Conservation (phyloP, 1,140 invertebrate genomes). For the Pinna nobilis region DNA sequence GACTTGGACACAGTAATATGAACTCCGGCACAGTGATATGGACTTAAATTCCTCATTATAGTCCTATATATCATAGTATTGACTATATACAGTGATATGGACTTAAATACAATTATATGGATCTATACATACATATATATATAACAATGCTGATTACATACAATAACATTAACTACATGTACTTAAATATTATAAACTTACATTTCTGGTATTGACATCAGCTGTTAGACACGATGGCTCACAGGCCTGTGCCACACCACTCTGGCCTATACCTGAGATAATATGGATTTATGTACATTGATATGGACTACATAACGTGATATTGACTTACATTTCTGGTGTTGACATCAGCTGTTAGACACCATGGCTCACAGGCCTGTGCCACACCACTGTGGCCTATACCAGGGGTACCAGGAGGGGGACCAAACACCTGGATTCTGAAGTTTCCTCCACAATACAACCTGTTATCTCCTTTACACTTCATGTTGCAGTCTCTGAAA, state of each 20-base stretch:
- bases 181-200: too few relatives aligned
- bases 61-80: too few relatives aligned
- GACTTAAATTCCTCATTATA: too few relatives aligned
- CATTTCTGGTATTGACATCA: conserved; percentile 40
- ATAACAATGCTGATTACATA: too few relatives aligned
- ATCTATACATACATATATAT: too few relatives aligned
- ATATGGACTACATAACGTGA: background rate
- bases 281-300: background rate
- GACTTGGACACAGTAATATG: too few relatives aligned
- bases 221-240: conserved; percentile 60
- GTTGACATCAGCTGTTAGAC: conserved; percentile 52
- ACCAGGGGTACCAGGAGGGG: conserved; percentile 45
- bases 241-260: conserved; percentile 49
- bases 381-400: conserved; percentile 38
- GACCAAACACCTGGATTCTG: conserved; percentile 59
- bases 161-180: background rate
- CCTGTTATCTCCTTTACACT: conserved; percentile 51
- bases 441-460: conserved; percentile 53
- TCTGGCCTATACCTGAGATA: conserved; percentile 30
- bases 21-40: background rate
- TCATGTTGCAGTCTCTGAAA: conserved; percentile 54
- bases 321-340: conserved; percentile 43
- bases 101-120: too few relatives aligned
- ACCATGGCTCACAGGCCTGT: conserved; percentile 58
- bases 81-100: too few relatives aligned